Conservation (phyloP, 2,113 vertebrate genomes). For the Rattus norvegicus region DNA sequence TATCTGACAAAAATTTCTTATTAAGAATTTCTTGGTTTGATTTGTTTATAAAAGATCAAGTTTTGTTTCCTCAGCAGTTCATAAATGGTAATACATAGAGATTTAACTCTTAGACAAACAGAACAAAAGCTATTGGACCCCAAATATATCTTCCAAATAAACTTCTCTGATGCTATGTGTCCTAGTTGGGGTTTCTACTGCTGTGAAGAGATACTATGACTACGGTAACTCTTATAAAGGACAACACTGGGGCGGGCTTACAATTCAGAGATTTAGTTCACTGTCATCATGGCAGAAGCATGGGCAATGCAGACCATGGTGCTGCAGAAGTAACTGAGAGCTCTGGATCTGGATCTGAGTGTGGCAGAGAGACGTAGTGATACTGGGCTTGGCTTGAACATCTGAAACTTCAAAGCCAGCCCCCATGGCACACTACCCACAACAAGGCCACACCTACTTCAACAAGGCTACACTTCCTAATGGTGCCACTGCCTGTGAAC, state of each 20-base stretch:
- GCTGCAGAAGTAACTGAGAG: neutral
- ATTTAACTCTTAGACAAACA: conserved; percentile 34
- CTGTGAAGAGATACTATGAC: neutral
- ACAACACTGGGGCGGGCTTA: neutral
- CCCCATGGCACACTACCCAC: neutral
- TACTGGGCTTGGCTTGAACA: neutral
- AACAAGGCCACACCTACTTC: neutral
- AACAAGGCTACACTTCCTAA: neutral
- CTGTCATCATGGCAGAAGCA: neutral
- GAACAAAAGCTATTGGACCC: neutral
- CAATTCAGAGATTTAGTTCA: neutral
- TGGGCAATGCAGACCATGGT: neutral
- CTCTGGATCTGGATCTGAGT: neutral
- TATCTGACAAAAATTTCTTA: neutral
- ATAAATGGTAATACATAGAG: conserved; percentile 35
- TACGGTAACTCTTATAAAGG: neutral
- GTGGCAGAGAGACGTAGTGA: neutral
- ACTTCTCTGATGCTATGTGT: neutral
- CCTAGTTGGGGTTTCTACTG: neutral
- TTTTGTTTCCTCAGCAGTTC: conserved; percentile 10
- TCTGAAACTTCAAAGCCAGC: neutral
- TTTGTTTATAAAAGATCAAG: conserved; percentile 51
- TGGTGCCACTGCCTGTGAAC: neutral
- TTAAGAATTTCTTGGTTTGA: too few relatives aligned
- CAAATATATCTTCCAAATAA: conserved; percentile 41